A percentile compares a stretch with the other conserved stretches of the same genome.
Evolutionary conservation across 2,888 invertebrate genomes (phyloP).

Genomic region (Drosophila longiperda): DNA sequence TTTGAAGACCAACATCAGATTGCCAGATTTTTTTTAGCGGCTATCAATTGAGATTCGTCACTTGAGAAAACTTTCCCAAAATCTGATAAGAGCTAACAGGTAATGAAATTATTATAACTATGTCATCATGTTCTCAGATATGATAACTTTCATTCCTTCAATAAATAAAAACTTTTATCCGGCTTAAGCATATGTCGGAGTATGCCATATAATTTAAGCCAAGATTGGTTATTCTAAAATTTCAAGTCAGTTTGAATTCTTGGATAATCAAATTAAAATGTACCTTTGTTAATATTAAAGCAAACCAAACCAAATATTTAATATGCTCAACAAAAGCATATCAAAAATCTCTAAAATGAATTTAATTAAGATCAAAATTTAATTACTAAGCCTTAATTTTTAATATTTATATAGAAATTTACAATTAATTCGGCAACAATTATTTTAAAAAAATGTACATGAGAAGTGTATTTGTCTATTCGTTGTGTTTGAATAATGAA

Average conservation of each 20-base stretch:
- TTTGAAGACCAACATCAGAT: slow-evolving; percentile 1
- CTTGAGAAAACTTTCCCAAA: slow-evolving; percentile 34
- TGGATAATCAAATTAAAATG: neutral
- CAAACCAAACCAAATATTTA: neutral
- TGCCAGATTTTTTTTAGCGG: slow-evolving; percentile 3
- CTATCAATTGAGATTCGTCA: slow-evolving; percentile 26
- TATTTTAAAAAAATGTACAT: neutral
- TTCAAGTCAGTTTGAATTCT: neutral
- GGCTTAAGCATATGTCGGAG: neutral
- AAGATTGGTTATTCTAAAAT: neutral
- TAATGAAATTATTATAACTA: slow-evolving; percentile 26
- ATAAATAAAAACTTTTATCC: neutral
- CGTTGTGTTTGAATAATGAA: neutral
- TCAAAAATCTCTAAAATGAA: neutral
- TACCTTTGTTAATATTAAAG: neutral
- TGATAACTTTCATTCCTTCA: slow-evolving; percentile 7
- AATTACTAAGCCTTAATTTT: neutral
- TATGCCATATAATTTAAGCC: neutral
- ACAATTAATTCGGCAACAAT: neutral
- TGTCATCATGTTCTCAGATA: slow-evolving; percentile 23
- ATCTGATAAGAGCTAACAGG: slow-evolving; percentile 21
- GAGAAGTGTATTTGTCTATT: slow-evolving; percentile 27
- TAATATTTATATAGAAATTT: neutral
- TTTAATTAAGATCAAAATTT: neutral
- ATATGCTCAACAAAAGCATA: neutral